Evolutionary conservation across 2,113 vertebrate genomes (phyloP), one percentile per base, ranked within the genome.

Genomic region (Crotalus horridus): DNA sequence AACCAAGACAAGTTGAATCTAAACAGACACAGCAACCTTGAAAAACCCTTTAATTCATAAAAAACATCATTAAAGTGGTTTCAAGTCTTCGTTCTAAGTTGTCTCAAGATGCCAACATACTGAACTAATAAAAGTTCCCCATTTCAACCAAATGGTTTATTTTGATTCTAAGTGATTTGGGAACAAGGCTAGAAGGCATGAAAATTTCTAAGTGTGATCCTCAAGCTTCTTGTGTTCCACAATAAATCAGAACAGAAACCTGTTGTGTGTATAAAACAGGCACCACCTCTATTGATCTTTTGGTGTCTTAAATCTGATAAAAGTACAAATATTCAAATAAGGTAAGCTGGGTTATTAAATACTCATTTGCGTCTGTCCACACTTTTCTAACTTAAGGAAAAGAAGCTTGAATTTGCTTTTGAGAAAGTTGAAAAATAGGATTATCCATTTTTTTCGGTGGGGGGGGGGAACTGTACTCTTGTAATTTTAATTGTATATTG

Each of bases 41-140:
- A 88, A 88, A 81, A 69, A 69, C 48, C 58, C 58, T 88, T 33
- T 24, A 46, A 56, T 5, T 39, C 21, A 1, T n/a, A 69, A 69
- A 69, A 64, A 91, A 53, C 20, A 12, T 51, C 91, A 69, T 29
- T 87, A 69, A 87, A 88, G 91, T 88, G 85, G 46, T 92, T 92
- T 88, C 48, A 53, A 69, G n/a, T 6, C n/a, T 69, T n/a, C 12
- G 11, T 69, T 88, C 12, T 64, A 69, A 13, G n/a, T 59, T 6
- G 23, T 43, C 10, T 69, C 48, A 4, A 6, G 43, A 21, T 64
- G 48, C 48, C 56, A 61, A 24, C 91, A 54, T 43, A 39, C 3
- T 53, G 91, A 64, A 88, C 58, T 64, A 53, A 91, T 91, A 61
- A 91, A 61, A 87, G 91, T 51, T 13, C n/a, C 51, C 55, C 56